Base-by-base conservation (phyloP, 2,797 vertebrate species). In the Taeniopygia guttata region DNA sequence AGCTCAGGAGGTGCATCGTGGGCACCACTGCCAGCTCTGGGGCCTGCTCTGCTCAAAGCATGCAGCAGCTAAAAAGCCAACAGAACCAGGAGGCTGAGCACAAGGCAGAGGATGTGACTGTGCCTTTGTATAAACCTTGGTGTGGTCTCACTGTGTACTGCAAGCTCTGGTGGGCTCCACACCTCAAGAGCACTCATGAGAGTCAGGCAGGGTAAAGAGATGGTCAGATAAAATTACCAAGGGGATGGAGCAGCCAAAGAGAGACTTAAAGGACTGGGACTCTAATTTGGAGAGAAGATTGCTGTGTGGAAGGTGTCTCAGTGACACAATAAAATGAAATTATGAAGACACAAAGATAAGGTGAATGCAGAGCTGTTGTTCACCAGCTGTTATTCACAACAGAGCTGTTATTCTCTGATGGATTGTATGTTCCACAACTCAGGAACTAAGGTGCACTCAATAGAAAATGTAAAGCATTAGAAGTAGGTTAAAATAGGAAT, bases 1-100 rank as follows among this genome's bases (percentile, higher is more conserved):
- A 63, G 18, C 48, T 26, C 18, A 2, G 59, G 70, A 84, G 29
- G 43, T 67, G 20, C 68, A 11, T 26, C 0, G 0, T 29, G 36
- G 16, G 66, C 82, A 73, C 70, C 16, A 5, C 59, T 46, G 72
- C 43, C 63, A 70, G n/a, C 36, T n/a, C 34, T 36, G 60, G 17
- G 16, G 51, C 48, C 26, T 46, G 38, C 73, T 80, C 27, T 48
- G 15, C 60, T 86, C 73, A 48, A 58, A 85, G 43, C 25, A 13
- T 1, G 4, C 12, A 25, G 42, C 32, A n/a, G 46, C 29, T 76
- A 27, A 73, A 87, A 62, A 58, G 27, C 20, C 76, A 59, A 17
- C 15, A 36, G 4, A 73, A 21, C 34, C 51, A 69, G 55, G 56
- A 55, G 27, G 52, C 45, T 63, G 84, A 69, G 27, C 59, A 62